Conservation (phyloP, 37 sponge, comb jelly and placozoan genomes). For the Tethya wilhelma region DNA sequence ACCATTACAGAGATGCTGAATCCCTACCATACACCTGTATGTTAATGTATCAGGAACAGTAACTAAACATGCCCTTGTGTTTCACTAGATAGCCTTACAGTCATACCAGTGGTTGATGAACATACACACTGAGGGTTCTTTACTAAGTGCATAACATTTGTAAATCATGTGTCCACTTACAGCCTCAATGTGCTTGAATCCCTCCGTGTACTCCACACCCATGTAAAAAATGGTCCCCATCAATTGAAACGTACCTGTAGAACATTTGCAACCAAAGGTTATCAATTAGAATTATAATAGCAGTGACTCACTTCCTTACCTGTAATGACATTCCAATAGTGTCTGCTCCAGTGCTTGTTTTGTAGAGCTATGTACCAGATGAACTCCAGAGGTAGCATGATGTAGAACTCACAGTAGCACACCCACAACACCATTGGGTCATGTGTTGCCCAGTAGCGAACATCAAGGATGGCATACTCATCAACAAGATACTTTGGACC, state of each 20-base stretch:
- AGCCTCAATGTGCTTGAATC: constrained; percentile 53
- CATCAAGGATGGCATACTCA: constrained; percentile 77
- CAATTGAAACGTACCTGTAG: constrained; percentile 50
- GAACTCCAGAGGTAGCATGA: constrained; percentile 70
- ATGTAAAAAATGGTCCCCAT: constrained; percentile 71
- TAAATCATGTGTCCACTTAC: constrained; percentile 23
- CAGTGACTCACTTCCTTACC: not conserved
- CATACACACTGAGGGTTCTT: too few species aligned
- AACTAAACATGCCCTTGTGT: too few species aligned
- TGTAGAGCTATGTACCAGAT: constrained; percentile 48
- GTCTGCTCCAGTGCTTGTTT: constrained; percentile 31
- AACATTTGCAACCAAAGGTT: not conserved
- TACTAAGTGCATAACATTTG: too few species aligned
- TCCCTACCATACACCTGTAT: too few species aligned
- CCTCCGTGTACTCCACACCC: constrained; percentile 51
- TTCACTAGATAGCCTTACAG: too few species aligned
- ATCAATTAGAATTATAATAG: not conserved
- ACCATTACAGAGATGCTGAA: too few species aligned
- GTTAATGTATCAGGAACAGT: too few species aligned
- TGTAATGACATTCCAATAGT: constrained; percentile 27
- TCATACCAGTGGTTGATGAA: too few species aligned
- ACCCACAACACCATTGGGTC: constrained; percentile 58
- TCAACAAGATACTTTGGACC: constrained; percentile 82
- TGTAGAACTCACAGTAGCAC: constrained; percentile 53
- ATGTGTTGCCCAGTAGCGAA: constrained; percentile 69